Base-by-base conservation (phyloP, 2,888 invertebrate genomes). In the Drosophila leonis region DNA sequence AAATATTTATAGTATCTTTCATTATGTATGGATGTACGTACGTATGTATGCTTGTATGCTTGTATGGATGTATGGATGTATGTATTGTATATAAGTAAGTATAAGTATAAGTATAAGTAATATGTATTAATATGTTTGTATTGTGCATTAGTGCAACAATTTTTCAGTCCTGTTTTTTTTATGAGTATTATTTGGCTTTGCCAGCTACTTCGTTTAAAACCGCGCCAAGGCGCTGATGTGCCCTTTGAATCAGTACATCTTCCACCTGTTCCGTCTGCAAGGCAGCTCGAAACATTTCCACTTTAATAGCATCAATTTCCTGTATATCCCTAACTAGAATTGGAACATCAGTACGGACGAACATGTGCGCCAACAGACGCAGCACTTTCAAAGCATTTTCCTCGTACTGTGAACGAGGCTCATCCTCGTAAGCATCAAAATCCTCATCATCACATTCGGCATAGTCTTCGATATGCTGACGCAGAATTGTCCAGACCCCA, bases 401-500 rank as follows among this genome's bases (percentile, higher is more conserved):
- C 24, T 72, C 76, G 56, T 79, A 90, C 62, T 90, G 91, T 67
- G 83, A 90, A 46, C 29, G 78, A 20, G 70, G 89, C 10, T 82
- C 81, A 49, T 88, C 80, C 24, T 85, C 90, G 18, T 75, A 85
- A 4, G 80, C 75, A 55, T 92, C 92, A 35, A 91, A 88, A 39
- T 86, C 84, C 49, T 83, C 83, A 13, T 83, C 62, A 62, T 65
- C 67, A 48, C 39, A 33, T 33, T 64, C 66, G 31, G 75, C 65
- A 48, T 75, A 83, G 29, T 70, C 66, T 46, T 59, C 80, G 39
- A 72, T 81, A 59, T 74, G 84, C 63, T 65, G 35, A 65, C 82
- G 63, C 57, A 87, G 42, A 67, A 80, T 62, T 75, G 85, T 78
- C 92, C 93, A 92, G 12, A 93, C 81, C 4, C 71, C 83, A 1